Evolutionary conservation across 2,113 vertebrate genomes (phyloP).

Genomic region (Callocephalon fimbriatum): DNA sequence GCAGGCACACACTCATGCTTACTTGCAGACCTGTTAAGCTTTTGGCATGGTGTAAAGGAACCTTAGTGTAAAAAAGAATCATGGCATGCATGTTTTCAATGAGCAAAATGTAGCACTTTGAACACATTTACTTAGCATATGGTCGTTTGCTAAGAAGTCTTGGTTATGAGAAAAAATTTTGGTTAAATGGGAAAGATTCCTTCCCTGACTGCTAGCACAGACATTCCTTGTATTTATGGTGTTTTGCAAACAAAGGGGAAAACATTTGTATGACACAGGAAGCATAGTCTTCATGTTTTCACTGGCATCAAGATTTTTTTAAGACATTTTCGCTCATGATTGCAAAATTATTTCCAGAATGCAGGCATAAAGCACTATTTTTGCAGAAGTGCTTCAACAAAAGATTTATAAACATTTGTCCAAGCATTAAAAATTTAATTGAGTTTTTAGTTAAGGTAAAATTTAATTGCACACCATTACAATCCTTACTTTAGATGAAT

Average conservation of each 20-base stretch:
- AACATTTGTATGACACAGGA: constrained; percentile 63
- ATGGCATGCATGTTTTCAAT: constrained; percentile 38
- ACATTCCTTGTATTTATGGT: constrained; percentile 63
- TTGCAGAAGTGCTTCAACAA: background rate
- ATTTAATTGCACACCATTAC: background rate
- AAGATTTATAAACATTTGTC: background rate
- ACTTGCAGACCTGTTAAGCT: constrained; percentile 37
- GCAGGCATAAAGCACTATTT: background rate
- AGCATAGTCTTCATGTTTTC: constrained; percentile 42
- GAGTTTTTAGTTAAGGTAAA: background rate
- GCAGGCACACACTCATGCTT: background rate
- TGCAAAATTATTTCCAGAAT: constrained; percentile 10
- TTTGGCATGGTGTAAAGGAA: constrained; percentile 47
- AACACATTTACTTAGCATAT: constrained; percentile 70
- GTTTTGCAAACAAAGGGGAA: constrained; percentile 64
- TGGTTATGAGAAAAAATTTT: constrained; percentile 54
- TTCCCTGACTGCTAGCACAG: constrained; percentile 51
- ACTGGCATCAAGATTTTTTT: constrained; percentile 32
- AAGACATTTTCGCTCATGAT: constrained; percentile 16
- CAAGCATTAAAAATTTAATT: background rate
- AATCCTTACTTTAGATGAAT: background rate
- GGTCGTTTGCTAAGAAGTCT: constrained; percentile 48
- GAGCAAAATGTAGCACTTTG: constrained; percentile 64
- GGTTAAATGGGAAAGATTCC: constrained; percentile 61
- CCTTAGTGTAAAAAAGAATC: constrained; percentile 42